These are phyloP conservation scores for Papilio elwesi DNA, from an alignment of 2,888 invertebrate genomes.

Conservation along the genomic window DNA sequence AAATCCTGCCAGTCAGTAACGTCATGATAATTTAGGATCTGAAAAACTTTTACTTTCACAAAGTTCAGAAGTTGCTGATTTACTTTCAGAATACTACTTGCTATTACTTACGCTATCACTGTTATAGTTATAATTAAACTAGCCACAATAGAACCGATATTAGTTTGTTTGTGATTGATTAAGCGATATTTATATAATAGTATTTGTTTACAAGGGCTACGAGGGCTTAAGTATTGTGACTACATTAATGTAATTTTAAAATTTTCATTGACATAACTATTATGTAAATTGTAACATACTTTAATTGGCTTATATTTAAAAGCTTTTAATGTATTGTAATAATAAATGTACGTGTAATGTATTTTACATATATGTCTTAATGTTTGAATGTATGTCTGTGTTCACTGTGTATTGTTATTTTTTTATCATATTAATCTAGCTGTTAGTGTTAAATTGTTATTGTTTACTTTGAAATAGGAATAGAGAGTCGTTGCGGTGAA, in stretches of 20 bases:
- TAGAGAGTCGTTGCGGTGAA: slow-evolving; percentile 69
- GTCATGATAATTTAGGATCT: too few relatives aligned
- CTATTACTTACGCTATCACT: too few relatives aligned
- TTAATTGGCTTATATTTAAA: slow-evolving; percentile 1
- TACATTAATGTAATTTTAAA: not conserved
- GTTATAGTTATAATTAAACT: too few relatives aligned
- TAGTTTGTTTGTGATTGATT: too few relatives aligned
- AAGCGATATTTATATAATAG: too few relatives aligned
- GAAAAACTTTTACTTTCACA: too few relatives aligned
- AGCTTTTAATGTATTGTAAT: slow-evolving; percentile 18
- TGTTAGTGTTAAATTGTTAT: slow-evolving; percentile 36
- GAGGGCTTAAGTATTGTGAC: not conserved
- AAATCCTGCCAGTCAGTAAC: too few relatives aligned
- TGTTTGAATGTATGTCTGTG: slow-evolving; percentile 35
- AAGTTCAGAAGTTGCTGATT: too few relatives aligned
- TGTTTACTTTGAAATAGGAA: slow-evolving; percentile 49
- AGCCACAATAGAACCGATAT: too few relatives aligned
- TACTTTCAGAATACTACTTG: too few relatives aligned
- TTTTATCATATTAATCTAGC: slow-evolving; percentile 26
- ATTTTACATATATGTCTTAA: slow-evolving; percentile 17
- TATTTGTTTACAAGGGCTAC: too few relatives aligned
- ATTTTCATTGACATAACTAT: not conserved
- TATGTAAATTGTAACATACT: not conserved
- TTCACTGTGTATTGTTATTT: slow-evolving; percentile 30
- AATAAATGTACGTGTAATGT: slow-evolving; percentile 6